Conservation (phyloP, 2,113 vertebrate species). For the Pangasianodon hypophthalmus region DNA sequence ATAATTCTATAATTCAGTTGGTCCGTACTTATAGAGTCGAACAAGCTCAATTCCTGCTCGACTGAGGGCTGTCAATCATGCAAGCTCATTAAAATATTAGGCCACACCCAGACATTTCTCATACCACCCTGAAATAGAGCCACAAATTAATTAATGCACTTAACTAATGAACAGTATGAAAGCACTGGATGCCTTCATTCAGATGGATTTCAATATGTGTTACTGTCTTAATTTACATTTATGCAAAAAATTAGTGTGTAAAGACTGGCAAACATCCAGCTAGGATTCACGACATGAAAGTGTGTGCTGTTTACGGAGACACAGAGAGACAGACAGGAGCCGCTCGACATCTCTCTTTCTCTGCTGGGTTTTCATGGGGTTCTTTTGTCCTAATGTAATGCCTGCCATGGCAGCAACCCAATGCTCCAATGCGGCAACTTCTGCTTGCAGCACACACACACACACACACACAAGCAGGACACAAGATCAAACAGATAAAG, state of each 20-base stretch:
- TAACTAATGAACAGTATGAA: neutral
- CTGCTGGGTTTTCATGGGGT: slow-evolving; percentile 30
- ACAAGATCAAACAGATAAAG: neutral
- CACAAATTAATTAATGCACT: too few relatives aligned
- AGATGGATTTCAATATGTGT: neutral
- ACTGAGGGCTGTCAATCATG: neutral
- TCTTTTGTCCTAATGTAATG: slow-evolving; percentile 40
- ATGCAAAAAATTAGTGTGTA: slow-evolving; percentile 4
- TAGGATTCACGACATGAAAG: neutral
- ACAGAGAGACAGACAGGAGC: neutral
- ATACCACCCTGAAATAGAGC: neutral
- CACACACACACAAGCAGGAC: neutral
- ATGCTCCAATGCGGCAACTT: neutral
- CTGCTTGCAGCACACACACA: slow-evolving; percentile 21
- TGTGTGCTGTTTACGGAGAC: neutral
- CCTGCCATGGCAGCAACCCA: neutral
- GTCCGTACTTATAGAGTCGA: neutral
- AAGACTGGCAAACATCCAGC: neutral
- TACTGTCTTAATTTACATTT: neutral
- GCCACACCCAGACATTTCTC: neutral
- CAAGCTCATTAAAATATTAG: slow-evolving; percentile 7
- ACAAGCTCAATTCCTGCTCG: neutral
- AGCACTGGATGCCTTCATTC: neutral
- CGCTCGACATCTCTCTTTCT: neutral
- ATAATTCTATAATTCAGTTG: neutral